Base-by-base conservation (phyloP, 1,140 invertebrate species). In the Drosophila carrolli region DNA sequence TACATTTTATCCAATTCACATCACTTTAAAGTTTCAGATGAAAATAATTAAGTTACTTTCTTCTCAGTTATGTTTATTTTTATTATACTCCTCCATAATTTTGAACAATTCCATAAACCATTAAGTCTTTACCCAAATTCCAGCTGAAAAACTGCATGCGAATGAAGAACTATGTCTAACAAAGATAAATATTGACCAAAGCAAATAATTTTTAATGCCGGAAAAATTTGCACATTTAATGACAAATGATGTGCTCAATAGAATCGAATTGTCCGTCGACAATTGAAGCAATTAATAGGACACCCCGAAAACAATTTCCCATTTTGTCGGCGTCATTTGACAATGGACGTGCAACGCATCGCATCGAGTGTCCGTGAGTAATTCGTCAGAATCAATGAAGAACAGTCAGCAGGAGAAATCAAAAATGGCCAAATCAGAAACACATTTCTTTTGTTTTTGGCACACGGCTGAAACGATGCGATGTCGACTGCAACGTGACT, bases 401-500 rank as follows among this genome's bases (percentile, higher is more conserved):
- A 23, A 44, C 19, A 27, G 41, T 1, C 51, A 35, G 9, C 5
- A 13, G 37, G 44, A 38, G 37, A 14, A 59, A 27, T 54, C 32
- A 41, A 27, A 48, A 59, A 50, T 67, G 66, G 71, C 56, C 47
- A 56, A 78, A 68, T 58, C 61, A 72, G 35, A 71, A 55, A 78
- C 53, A 62, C 43, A 83, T 74, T 70, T 71, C 79, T 51, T 71
- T 89, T 89, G 84, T 83, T 88, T 86, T 79, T 86, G 65, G 66
- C 60, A 75, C 80, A 66, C 51, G 62, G 71, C 48, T 58, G 48
- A 75, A 67, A 65, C 61, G 54, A 46, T 43, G 37, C 29, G 67
- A 73, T 84, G 74, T 85, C 70, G 79, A 88, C 59, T 86, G 84
- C 84, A 88, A 83, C 81, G 81, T 78, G 81, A 85, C 63, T 85